Evolutionary conservation across 2,888 invertebrate species (phyloP), one percentile per base, ranked within the genome.

Genomic region (Teleiodes luculella): DNA sequence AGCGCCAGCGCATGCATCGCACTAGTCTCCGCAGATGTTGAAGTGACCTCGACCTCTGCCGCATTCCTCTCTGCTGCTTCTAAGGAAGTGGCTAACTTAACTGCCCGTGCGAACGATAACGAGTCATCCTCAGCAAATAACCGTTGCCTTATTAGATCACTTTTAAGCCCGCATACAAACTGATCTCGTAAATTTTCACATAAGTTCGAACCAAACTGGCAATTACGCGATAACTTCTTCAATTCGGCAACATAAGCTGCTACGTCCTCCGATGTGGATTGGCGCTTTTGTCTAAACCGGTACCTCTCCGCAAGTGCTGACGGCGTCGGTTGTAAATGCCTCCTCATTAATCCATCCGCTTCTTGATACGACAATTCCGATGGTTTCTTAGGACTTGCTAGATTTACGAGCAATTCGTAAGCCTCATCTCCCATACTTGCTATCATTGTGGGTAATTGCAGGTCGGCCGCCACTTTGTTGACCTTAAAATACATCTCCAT

Each of bases 91-190:
- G 61, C 57, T 28, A 56, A 37, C 16, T 16, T 53, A 18, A 57
- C 35, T 13, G 57, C 58, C 11, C 41, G 6, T 5, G 18, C n/a
- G 20, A 52, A 60, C 2, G 14, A 43, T 20, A 58, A 14, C 16
- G 37, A 16, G 45, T 57, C 55, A 18, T 49, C 41, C 16, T 62
- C 60, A 6, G 62, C 60, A 35, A 60, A 62, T 30, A 59, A 46
- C 28, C 58, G 43, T 28, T 60, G 57, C 7, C 56, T 33, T 6
- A 53, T 57, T 13, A 57, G 13, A 10, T 59, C 59, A 35, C 54
- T 59, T 3, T 33, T 43, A 18, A 54, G 20, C 2, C 60, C 58
- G 31, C 60, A 57, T 31, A 58, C 46, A 14, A 55, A 53, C 20
- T 47, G 39, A 46, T 51, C 51, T 1, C 39, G 51, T 10, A 54